phyloP scores from a whole-genome alignment of 2,888 invertebrate genomes.

The Neoitamus cyanurus region DNA sequence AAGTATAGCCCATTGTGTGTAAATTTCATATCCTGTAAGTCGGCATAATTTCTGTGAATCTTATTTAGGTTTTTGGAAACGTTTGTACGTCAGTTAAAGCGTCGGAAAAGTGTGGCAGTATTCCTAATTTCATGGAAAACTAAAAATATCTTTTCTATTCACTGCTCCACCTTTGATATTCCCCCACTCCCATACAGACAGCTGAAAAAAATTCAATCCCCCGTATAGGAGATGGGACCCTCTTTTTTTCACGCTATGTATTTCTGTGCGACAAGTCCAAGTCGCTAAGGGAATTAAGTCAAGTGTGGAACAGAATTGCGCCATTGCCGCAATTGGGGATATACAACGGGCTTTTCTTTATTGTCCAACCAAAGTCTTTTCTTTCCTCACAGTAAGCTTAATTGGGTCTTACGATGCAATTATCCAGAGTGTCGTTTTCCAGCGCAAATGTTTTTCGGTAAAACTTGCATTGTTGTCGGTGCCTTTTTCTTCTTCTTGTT shows the following conservation, averaged over 20 bases:
- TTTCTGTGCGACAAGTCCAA: background rate
- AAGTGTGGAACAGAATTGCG: background rate
- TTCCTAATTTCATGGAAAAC: too few relatives aligned
- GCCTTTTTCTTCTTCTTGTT: background rate
- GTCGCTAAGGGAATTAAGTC: background rate
- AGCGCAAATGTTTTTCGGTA: background rate
- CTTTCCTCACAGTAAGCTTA: background rate
- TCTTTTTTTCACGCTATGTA: background rate
- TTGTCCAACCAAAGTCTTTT: background rate
- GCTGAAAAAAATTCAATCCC: too few relatives aligned
- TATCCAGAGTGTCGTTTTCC: background rate
- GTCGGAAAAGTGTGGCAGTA: too few relatives aligned
- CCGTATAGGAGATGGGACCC: too few relatives aligned
- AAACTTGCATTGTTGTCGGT: background rate
- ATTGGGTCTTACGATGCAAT: constrained; percentile 10
- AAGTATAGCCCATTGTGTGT: background rate
- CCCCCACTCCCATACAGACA: too few relatives aligned
- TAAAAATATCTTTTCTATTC: too few relatives aligned
- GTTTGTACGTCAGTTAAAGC: too few relatives aligned
- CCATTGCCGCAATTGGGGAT: background rate
- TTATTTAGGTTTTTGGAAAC: too few relatives aligned
- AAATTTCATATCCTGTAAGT: background rate
- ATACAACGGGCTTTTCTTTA: background rate
- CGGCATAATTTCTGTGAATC: too few relatives aligned
- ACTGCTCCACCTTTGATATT: too few relatives aligned